A percentile compares a stretch with the other conserved stretches of the same genome.
Evolutionary conservation across 2,797 vertebrate species (phyloP).

Genomic region (Rhincodon typus): DNA sequence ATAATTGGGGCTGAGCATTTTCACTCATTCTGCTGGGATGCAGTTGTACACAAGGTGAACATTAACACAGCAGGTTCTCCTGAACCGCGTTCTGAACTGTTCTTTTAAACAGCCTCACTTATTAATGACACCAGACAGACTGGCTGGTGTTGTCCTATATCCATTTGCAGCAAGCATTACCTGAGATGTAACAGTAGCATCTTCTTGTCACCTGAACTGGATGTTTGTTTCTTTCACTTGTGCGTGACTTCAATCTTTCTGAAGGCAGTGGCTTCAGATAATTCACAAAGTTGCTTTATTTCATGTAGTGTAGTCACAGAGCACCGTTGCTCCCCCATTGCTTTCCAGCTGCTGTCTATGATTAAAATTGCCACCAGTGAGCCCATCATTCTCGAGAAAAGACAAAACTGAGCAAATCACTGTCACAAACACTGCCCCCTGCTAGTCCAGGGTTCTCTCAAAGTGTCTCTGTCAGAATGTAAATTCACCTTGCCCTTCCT

Average conservation of each 20-base stretch:
- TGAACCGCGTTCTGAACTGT: background rate
- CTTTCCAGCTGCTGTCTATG: background rate
- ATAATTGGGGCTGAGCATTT: background rate
- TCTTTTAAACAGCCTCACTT: background rate
- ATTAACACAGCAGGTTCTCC: background rate
- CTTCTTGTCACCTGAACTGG: background rate
- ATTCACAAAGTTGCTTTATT: background rate
- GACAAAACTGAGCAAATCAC: background rate
- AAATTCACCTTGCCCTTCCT: background rate
- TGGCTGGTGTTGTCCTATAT: too few species aligned
- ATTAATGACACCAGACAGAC: background rate
- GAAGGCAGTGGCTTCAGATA: background rate
- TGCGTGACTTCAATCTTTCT: background rate
- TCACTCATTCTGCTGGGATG: background rate
- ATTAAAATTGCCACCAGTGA: background rate
- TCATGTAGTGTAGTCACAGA: background rate
- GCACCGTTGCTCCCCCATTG: background rate
- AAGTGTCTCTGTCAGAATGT: background rate
- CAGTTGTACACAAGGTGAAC: background rate
- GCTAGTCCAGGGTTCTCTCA: background rate
- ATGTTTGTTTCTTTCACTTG: background rate
- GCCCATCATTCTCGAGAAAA: background rate
- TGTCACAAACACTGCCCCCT: background rate
- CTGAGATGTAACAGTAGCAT: too few species aligned
- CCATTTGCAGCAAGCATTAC: too few species aligned